Conservation (phyloP, 1,140 invertebrate genomes). For the Drosophila sp. region DNA sequence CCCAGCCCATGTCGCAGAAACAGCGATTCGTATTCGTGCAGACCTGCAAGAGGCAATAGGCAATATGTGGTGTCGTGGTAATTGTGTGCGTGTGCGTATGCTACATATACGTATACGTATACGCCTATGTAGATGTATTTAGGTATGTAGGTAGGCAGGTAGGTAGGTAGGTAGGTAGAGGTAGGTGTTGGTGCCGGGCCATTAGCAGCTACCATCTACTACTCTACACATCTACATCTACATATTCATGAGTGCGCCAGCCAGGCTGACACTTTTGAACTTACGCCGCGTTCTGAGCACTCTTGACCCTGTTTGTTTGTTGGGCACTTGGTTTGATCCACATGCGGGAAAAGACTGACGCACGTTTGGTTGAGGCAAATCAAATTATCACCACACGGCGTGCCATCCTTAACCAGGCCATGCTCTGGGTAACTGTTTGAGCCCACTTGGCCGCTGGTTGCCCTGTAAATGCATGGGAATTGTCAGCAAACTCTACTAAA, state of each 20-base stretch:
- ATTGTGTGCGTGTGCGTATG: not conserved
- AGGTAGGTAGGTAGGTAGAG: not conserved
- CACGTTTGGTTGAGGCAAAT: constrained; percentile 97
- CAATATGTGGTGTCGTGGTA: constrained; percentile 31
- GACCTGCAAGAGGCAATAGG: constrained; percentile 85
- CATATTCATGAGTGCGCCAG: constrained; percentile 9
- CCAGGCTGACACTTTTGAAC: constrained; percentile 73
- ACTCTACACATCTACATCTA: not conserved
- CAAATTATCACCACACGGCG: constrained; percentile 94
- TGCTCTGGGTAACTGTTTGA: constrained; percentile 87
- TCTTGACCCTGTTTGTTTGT: constrained; percentile 93
- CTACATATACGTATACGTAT: not conserved
- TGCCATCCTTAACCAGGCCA: constrained; percentile 94
- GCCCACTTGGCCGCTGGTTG: constrained; percentile 87
- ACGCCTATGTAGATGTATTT: not conserved
- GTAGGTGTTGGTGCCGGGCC: constrained; percentile 2
- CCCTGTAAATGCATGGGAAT: constrained; percentile 84
- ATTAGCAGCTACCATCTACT: constrained; percentile 1
- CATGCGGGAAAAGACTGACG: constrained; percentile 90
- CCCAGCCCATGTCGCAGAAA: constrained; percentile 95
- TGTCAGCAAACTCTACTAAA: not conserved
- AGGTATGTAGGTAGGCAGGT: constrained; percentile 4
- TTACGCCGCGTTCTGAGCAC: constrained; percentile 97
- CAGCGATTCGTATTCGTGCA: constrained; percentile 97
- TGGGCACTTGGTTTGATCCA: constrained; percentile 93